A percentile compares a stretch with the other conserved stretches of the same genome.
Conservation (phyloP, 2,888 invertebrate species). For the Agrochola litura region DNA sequence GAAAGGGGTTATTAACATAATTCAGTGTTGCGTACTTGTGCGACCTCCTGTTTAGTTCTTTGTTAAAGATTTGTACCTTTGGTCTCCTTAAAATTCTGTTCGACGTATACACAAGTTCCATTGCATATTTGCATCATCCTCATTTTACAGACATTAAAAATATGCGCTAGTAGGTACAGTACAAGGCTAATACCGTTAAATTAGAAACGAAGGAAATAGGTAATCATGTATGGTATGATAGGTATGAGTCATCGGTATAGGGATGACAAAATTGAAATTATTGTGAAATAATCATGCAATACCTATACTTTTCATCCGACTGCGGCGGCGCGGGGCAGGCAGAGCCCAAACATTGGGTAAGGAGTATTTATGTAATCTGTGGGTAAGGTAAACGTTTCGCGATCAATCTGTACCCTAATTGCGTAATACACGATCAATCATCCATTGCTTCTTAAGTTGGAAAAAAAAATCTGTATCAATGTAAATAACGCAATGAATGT, state of each 20-base stretch:
- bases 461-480: too few species aligned
- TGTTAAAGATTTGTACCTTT: neutral
- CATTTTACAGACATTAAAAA: neutral
- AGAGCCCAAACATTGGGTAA: neutral
- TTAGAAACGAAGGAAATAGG: constrained; percentile 8
- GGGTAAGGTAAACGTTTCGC: too few species aligned
- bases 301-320: neutral
- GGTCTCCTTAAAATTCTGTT: neutral
- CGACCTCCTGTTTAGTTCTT: neutral
- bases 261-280: neutral
- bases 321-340: neutral
- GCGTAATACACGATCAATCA: too few species aligned
- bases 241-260: constrained; percentile 2
- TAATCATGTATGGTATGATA: neutral
- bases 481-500: too few species aligned
- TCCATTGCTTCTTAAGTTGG: too few species aligned
- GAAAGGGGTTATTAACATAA: constrained; percentile 4
- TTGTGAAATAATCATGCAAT: constrained; percentile 40
- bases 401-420: too few species aligned
- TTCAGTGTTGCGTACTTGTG: constrained; percentile 6
- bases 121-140: constrained; percentile 27
- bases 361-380: too few species aligned
- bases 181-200: neutral
- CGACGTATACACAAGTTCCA: neutral
- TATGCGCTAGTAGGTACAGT: neutral